phyloP scores from a whole-genome alignment of 2,113 vertebrate species.

The Motacilla tschutschensis region DNA sequence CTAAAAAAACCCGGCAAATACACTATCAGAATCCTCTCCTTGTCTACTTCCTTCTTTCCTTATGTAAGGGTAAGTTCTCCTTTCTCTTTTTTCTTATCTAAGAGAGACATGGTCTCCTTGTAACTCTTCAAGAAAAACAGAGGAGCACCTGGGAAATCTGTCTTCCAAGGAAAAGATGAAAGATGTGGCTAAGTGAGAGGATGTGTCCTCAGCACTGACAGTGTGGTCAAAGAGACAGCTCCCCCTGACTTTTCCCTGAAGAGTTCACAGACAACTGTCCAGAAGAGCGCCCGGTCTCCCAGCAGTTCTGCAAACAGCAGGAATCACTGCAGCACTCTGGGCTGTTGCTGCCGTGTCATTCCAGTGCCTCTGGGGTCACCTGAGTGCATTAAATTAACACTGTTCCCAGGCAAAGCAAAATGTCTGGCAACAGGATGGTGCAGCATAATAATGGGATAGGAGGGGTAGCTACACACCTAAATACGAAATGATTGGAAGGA shows the following conservation, averaged over 20 bases:
- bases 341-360: conserved; percentile 8
- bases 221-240: not conserved
- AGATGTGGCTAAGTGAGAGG: not conserved
- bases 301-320: not conserved
- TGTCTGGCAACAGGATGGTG: not conserved
- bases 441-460: not conserved
- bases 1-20: not conserved
- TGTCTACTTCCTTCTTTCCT: not conserved
- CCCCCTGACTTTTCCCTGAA: not conserved
- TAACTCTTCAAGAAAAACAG: not conserved
- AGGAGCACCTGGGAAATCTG: not conserved
- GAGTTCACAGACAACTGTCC: not conserved
- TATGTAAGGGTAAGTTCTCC: not conserved
- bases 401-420: conserved; percentile 17
- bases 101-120: not conserved
- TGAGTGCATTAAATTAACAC: not conserved
- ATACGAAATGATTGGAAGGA: not conserved
- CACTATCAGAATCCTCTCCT: not conserved
- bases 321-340: not conserved
- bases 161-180: not conserved
- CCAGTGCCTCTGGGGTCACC: not conserved
- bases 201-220: not conserved
- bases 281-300: not conserved
- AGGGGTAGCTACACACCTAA: not conserved
- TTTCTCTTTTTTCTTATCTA: not conserved